Evolutionary conservation across 2,888 invertebrate species (phyloP).

Genomic region (Matsumyia berberina): DNA sequence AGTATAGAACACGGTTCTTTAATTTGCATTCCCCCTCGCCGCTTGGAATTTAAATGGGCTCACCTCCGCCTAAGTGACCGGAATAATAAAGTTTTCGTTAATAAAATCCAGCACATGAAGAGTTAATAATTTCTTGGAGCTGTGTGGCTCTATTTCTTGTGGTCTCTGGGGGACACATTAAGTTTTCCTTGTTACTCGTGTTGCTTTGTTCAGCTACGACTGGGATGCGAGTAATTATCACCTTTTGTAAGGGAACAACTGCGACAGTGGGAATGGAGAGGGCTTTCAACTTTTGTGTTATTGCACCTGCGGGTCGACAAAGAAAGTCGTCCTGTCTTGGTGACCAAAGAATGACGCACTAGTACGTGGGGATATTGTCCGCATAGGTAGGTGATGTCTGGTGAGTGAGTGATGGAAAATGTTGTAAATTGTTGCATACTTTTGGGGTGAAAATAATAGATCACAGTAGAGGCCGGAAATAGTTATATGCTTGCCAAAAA

Average conservation of each 20-base stretch:
- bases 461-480: slow-evolving; percentile 3
- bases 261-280: slow-evolving; percentile 17
- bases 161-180: background rate
- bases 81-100: slow-evolving; percentile 57
- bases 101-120: slow-evolving; percentile 48
- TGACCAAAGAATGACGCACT: background rate
- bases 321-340: slow-evolving; percentile 21
- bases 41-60: slow-evolving; percentile 57
- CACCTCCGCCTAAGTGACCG: slow-evolving; percentile 38
- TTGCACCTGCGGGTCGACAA: slow-evolving; percentile 21
- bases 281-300: slow-evolving; percentile 20
- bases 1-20: slow-evolving; percentile 44
- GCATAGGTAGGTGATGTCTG: no score
- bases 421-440: slow-evolving; percentile 14
- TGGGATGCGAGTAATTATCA: slow-evolving; percentile 25
- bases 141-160: slow-evolving; percentile 2
- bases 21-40: slow-evolving; percentile 43
- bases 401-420: background rate
- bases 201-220: slow-evolving; percentile 1
- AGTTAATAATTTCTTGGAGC: slow-evolving; percentile 24
- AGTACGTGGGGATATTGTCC: background rate
- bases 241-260: background rate
- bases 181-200: slow-evolving; percentile 8
- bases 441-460: slow-evolving; percentile 8
- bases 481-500: no score